These are phyloP conservation scores for Spisula solida DNA, from an alignment of 2,888 invertebrate species.

Conservation along the genomic window DNA sequence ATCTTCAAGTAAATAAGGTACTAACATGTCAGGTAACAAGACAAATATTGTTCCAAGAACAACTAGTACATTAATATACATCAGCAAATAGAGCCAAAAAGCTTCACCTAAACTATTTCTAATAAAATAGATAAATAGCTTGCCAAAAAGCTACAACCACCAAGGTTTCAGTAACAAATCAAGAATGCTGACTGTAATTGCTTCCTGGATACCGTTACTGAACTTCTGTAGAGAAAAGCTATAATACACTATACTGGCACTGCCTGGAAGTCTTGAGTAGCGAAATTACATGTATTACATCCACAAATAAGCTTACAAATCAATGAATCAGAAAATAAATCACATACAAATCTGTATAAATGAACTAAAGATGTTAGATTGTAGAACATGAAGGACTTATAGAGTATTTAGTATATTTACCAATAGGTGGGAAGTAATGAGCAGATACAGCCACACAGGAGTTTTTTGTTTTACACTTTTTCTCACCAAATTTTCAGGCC, in stretches of 20 bases:
- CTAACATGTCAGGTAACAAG: not conserved
- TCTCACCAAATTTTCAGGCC: too few species aligned
- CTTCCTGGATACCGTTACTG: slow-evolving; percentile 14
- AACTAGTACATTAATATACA: not conserved
- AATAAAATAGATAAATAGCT: not conserved
- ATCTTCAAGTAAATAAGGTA: too few species aligned
- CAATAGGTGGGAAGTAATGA: too few species aligned
- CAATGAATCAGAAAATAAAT: not conserved
- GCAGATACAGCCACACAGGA: too few species aligned
- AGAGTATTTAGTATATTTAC: too few species aligned
- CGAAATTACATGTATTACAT: not conserved
- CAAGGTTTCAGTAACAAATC: slow-evolving; percentile 21
- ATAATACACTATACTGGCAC: not conserved
- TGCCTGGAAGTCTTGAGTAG: not conserved
- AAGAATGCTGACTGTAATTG: slow-evolving; percentile 19
- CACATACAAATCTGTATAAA: not conserved
- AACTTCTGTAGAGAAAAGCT: not conserved
- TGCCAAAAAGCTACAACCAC: slow-evolving; percentile 7
- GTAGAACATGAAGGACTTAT: too few species aligned
- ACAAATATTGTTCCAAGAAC: not conserved
- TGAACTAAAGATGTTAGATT: not conserved
- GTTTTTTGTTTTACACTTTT: too few species aligned
- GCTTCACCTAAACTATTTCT: slow-evolving; percentile 7
- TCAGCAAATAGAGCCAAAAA: not conserved
- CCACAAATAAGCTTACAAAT: not conserved